Base-by-base conservation (phyloP, 2,888 invertebrate genomes). In the Clitarchus hookeri region DNA sequence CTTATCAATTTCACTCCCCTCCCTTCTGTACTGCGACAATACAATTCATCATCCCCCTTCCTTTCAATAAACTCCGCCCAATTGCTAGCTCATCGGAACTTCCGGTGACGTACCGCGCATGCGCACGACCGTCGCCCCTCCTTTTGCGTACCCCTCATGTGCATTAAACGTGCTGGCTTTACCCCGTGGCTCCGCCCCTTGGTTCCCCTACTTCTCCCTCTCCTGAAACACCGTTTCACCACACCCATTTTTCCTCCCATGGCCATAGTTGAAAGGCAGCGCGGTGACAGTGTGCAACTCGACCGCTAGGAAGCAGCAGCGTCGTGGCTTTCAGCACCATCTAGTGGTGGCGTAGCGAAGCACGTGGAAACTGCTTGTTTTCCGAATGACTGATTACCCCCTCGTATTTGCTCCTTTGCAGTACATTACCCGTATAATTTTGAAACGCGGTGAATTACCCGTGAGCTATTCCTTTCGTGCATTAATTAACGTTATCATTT, bases 31-130 rank as follows among this genome's bases (percentile, higher is more conserved):
- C 4, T 3, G 8, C 27, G 36, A 82, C 82, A 44, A 26, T 82
- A 82, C 27, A 82, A 82, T 82, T 82, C 44, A 82, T 36, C 44
- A 82, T 82, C 79, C 53, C 53, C 79, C 86, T 77, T 44, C 84
- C 83, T 79, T 85, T 26, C 77, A 85, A 44, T 84, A 44, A 77
- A 65, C 44, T 83, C 84, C 84, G 78, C 83, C 86, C 65, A 83
- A 44, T 36, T 25, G 77, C 26, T 44, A 77, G 44, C 85, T 84
- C 83, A 85, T 83, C 65, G 44, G 44, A 65, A 86, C 85, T 87
- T 87, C 87, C 87, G 87, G 84, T 86, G 84, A 87, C 82, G 87
- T 83, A 84, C 27, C 23, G 36, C 53, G 84, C 85, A 65, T 86
- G 87, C 87, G 87, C 87, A 78, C 9, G 12, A 12, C 26, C 16